phyloP scores from a whole-genome alignment of 2,888 invertebrate species.

The Drosophila algonquin region DNA sequence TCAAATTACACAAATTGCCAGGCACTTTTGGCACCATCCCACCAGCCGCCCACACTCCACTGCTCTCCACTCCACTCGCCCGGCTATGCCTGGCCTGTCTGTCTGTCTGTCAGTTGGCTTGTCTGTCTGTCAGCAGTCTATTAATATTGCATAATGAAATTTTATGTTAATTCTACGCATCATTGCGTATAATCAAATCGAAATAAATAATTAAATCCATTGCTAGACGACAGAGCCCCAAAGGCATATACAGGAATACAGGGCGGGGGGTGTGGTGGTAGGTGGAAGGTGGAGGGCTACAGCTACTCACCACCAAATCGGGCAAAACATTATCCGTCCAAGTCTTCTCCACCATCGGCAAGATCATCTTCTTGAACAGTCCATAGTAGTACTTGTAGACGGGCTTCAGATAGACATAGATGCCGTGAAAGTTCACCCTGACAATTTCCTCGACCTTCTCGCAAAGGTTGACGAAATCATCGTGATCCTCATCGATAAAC shows the following conservation, averaged over 20 bases:
- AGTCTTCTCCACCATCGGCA: slow-evolving; percentile 81
- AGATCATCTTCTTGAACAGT: slow-evolving; percentile 79
- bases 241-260: slow-evolving; percentile 21
- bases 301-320: slow-evolving; percentile 75
- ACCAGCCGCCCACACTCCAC: no score
- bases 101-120: slow-evolving; percentile 41
- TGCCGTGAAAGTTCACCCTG: slow-evolving; percentile 80
- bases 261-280: neutral
- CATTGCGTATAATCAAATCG: slow-evolving; percentile 83
- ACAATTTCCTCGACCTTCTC: slow-evolving; percentile 80
- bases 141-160: slow-evolving; percentile 82
- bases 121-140: slow-evolving; percentile 67
- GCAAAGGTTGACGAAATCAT: slow-evolving; percentile 81
- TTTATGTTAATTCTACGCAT: slow-evolving; percentile 84
- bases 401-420: slow-evolving; percentile 82
- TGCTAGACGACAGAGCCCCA: slow-evolving; percentile 58
- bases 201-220: slow-evolving; percentile 83
- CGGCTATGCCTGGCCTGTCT: neutral
- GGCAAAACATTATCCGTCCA: slow-evolving; percentile 81
- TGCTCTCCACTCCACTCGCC: no score
- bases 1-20: slow-evolving; percentile 73
- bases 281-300: neutral
- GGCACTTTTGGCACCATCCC: slow-evolving; percentile 44
- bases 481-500: slow-evolving; percentile 80
- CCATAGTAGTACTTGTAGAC: slow-evolving; percentile 83